These are phyloP conservation scores for Lynx canadensis DNA, from an alignment of 2,113 vertebrate species.

Conservation along the genomic window DNA sequence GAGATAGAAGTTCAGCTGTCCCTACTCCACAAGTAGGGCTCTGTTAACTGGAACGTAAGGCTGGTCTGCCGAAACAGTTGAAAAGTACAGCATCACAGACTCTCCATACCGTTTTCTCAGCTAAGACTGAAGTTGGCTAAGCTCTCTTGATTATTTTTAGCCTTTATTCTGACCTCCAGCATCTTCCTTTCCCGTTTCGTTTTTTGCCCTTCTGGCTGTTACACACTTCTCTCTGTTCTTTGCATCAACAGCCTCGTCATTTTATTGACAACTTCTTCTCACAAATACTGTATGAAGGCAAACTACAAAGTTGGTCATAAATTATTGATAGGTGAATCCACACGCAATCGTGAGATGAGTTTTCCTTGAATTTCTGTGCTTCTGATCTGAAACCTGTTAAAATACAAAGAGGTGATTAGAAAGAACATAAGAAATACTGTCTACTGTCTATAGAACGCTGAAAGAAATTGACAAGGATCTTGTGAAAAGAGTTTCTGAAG, in stretches of 20 bases:
- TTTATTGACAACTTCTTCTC: conserved; percentile 37
- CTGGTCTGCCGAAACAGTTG: not conserved
- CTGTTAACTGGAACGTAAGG: not conserved
- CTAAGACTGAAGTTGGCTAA: not conserved
- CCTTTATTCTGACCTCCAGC: not conserved
- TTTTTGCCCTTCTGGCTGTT: not conserved
- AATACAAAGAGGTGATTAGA: not conserved
- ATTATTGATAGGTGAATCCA: conserved; percentile 63
- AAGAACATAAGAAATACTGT: not conserved
- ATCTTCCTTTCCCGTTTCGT: not conserved
- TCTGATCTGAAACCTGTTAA: conserved; percentile 69
- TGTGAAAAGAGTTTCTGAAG: not conserved
- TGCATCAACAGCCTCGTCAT: not conserved
- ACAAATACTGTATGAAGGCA: conserved; percentile 57
- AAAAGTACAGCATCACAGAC: not conserved
- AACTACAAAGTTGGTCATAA: conserved; percentile 55
- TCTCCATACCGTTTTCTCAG: not conserved
- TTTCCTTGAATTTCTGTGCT: conserved; percentile 17
- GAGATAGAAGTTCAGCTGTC: not conserved
- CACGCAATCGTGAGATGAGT: conserved; percentile 37
- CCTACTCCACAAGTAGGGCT: not conserved
- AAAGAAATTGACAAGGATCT: not conserved
- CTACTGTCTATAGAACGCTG: not conserved
- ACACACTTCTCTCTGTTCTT: not conserved
- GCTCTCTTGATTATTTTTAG: not conserved